Evolutionary conservation across 2,113 vertebrate genomes (phyloP), one percentile per base, ranked within the genome.

Genomic region (Psilopogon haemacephalus): DNA sequence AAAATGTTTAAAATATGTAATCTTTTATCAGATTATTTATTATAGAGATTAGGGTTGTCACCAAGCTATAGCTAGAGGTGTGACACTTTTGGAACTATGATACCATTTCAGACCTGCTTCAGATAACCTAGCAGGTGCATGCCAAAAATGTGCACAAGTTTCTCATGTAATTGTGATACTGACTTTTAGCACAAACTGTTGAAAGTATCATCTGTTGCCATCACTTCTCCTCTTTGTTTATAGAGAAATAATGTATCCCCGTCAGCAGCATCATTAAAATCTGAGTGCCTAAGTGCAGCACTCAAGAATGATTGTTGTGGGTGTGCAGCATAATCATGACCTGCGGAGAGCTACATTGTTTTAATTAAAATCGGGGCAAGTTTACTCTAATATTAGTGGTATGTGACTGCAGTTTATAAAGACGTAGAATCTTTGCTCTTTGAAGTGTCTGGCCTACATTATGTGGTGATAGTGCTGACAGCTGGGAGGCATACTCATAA

Each of bases 341-440:
- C 82, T 80, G 24, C 0, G 3, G 91, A 95, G 79, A 88, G 33
- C 56, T 64, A 26, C 58, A 9, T 92, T 87, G 52, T 86, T 93
- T 93, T 93, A 95, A 94, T 92, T 92, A 89, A 86, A 90, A 60
- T 71, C 85, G 64, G 60, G 60, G 68, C 52, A 71, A 11, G 87
- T 86, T 88, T 85, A 68, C 82, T 74, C 72, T 84, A 56, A 20
- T 73, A 32, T 85, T 83, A 91, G 38, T 64, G 68, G 52, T 74
- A 38, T 68, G 40, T 85, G 89, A 63, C 85, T 95, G 56, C 54
- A 56, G 7, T 91, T 94, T 83, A 17, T 80, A 79, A 86, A 93
- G 74, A 56, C 5, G 2, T 68, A 42, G 40, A 4, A 3, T 52
- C 35, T 73, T 70, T 79, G 58, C 37, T 74, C 38, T 87, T 87